Conservation (phyloP, 2,113 vertebrate genomes). For the Muscicapa adusta region DNA sequence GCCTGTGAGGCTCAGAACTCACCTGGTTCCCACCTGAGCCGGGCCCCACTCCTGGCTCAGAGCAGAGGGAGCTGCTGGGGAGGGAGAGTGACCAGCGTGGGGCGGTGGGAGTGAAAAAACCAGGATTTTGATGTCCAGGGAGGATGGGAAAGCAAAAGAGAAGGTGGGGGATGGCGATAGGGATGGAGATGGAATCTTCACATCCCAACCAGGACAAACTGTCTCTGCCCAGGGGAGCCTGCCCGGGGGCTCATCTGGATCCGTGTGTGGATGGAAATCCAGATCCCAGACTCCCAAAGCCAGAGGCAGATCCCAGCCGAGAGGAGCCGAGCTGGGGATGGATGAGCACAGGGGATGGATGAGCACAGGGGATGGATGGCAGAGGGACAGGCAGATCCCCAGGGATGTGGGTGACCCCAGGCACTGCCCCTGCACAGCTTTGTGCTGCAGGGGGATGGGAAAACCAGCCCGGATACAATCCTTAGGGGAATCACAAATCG, state of each 20-base stretch:
- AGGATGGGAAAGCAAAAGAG: background rate
- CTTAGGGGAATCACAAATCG: background rate
- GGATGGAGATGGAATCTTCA: background rate
- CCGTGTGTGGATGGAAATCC: accelerated
- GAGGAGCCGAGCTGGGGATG: background rate
- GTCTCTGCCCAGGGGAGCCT: background rate
- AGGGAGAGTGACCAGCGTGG: background rate
- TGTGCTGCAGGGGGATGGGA: background rate
- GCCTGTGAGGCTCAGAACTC: background rate
- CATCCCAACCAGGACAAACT: background rate
- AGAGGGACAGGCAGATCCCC: background rate
- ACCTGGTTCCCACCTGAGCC: background rate
- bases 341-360: background rate
- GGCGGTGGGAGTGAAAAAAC: background rate
- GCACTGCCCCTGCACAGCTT: background rate
- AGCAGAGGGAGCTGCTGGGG: background rate
- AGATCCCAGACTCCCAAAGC: background rate
- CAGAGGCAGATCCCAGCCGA: accelerated
- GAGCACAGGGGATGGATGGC: background rate
- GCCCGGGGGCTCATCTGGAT: background rate
- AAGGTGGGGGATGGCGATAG: too few relatives aligned
- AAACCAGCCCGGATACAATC: background rate
- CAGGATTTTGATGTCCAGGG: background rate
- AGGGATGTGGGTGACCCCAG: background rate
- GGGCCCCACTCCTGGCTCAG: background rate